Conservation (phyloP, 2,797 vertebrate genomes). For the Sparidentex hasta region DNA sequence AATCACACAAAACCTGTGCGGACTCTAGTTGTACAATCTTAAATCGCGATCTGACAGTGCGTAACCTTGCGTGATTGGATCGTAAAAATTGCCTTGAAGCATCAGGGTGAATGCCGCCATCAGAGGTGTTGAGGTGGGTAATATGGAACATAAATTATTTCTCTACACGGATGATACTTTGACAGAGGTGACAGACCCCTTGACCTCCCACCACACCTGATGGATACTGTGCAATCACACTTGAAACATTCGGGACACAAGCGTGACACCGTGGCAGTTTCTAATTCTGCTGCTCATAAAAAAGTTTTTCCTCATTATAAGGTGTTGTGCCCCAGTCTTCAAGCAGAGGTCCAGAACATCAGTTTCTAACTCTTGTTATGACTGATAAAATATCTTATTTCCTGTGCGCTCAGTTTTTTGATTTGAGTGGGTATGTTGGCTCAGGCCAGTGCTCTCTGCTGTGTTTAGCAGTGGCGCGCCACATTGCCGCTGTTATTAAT, state of each 20-base stretch:
- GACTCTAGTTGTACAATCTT: constrained; percentile 16
- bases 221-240: constrained; percentile 7
- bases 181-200: constrained; percentile 15
- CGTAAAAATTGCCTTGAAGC: constrained; percentile 21
- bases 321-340: background rate
- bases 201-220: constrained; percentile 14
- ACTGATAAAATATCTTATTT: no score
- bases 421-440: no score
- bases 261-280: background rate
- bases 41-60: constrained; percentile 12
- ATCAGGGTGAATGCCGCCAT: constrained; percentile 20
- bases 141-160: constrained; percentile 38
- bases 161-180: constrained; percentile 5
- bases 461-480: no score
- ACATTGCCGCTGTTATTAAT: no score
- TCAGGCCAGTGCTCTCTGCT: no score
- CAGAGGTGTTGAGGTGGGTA: constrained; percentile 26
- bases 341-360: no score
- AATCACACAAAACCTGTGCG: constrained; percentile 16
- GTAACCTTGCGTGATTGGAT: constrained; percentile 40
- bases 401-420: no score
- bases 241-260: constrained; percentile 1
- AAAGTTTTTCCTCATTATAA: background rate
- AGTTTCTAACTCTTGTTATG: no score
- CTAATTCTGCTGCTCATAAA: background rate